Base-by-base conservation (phyloP, 2,888 invertebrate species). In the Tetragonisca angustula region DNA sequence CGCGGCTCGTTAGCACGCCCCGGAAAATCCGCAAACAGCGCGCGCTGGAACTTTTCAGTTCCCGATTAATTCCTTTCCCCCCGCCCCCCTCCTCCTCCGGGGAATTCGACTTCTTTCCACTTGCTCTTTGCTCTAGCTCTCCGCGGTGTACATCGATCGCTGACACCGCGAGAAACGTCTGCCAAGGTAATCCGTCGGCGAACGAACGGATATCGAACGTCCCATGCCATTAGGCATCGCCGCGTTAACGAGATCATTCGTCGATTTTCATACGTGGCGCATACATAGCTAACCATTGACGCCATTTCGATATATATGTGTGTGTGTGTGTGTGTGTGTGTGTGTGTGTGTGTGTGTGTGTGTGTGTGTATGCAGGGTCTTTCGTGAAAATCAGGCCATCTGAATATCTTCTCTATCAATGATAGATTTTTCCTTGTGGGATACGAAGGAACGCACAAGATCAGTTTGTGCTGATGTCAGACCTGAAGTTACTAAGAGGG, bases 1-100 rank as follows among this genome's bases (percentile, higher is more conserved):
- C 86, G 78, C 79, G 76, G 76, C 75, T 84, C 78, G 80, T 84
- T 86, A 81, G 77, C 86, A 61, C 71, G 77, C 73, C 59, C 11
- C 70, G 76, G 76, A 65, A 87, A 83, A 76, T 84, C 78, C 70
- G 73, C 81, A 75, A 83, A 78, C 78, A 87, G 73, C 84, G 27
- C 65, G 54, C 59, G 61, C 52, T 67, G 79, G 50, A 78, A 68
- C 73, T 52, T 64, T 64, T 64, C 73, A 5, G n/a, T 19, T 43
- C n/a, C n/a, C 73, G 73, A 62, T 64, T 64, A 73, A 73, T 81
- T 85, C 59, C 68, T 64, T 52, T 9, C 11, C 43, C 43, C 11
- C 36, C 36, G 4, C 32, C 32, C 4, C 36, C 36, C 2, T 4
- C 36, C 36, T 5, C 9, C 36, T 1, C 36, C 56, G 69, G 52